Percentiles rank a stretch among this genome's conserved stretches.
Conservation (phyloP, 2,797 vertebrate species). For the Pantherophis vulpinus region DNA sequence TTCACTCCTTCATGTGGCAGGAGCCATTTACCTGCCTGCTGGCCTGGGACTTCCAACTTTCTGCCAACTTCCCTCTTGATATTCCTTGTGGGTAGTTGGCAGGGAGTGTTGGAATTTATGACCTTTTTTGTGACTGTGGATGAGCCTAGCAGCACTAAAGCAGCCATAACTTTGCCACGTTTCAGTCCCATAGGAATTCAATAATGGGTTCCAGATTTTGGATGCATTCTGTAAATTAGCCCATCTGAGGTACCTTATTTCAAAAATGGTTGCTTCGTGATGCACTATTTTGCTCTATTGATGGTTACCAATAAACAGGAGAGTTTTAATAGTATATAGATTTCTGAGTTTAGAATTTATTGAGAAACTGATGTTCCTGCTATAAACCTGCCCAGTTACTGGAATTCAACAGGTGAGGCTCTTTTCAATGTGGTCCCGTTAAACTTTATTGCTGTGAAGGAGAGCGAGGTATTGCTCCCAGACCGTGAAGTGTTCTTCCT, state of each 20-base stretch:
- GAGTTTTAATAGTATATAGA: background rate
- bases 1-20: background rate
- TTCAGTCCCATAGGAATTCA: background rate
- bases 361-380: background rate
- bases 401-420: background rate
- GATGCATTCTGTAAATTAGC: background rate
- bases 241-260: background rate
- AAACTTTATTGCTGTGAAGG: background rate
- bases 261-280: background rate
- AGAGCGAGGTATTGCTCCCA: background rate
- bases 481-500: background rate
- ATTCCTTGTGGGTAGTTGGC: background rate
- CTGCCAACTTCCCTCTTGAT: background rate
- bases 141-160: background rate
- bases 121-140: background rate
- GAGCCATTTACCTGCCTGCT: background rate
- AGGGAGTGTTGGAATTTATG: background rate
- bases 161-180: background rate
- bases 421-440: background rate
- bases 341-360: background rate
- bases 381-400: background rate
- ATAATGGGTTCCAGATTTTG: background rate
- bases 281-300: background rate
- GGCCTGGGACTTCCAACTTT: background rate
- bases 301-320: background rate